These are phyloP conservation scores for Sphenopsis melanotis DNA, from an alignment of 2,797 vertebrate genomes.

Conservation along the genomic window DNA sequence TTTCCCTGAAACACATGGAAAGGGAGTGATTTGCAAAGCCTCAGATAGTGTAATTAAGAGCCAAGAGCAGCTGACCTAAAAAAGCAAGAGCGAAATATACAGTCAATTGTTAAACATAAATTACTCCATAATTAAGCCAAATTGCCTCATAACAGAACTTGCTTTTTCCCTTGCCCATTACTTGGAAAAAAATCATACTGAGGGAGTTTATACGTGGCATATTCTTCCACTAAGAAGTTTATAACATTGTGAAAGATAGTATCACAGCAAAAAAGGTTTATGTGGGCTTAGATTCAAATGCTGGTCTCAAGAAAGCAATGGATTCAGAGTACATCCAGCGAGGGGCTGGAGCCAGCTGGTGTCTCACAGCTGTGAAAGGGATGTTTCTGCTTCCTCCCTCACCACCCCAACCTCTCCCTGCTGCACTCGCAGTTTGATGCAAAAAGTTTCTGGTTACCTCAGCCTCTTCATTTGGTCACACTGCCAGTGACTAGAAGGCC, in stretches of 20 bases:
- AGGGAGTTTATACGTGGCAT: background rate
- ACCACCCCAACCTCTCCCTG: background rate
- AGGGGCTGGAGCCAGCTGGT: background rate
- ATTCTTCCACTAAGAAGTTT: background rate
- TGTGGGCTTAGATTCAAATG: background rate
- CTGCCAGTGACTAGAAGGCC: background rate
- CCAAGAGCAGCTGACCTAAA: background rate
- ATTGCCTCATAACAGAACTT: background rate
- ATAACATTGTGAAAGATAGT: background rate
- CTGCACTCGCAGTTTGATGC: fast-evolving
- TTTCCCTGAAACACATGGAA: background rate
- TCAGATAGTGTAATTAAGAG: background rate
- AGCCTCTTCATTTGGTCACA: background rate
- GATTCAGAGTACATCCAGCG: fast-evolving
- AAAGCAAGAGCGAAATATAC: background rate
- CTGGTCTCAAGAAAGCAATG: background rate
- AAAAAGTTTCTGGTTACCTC: background rate
- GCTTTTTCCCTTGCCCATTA: background rate
- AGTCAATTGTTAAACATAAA: background rate
- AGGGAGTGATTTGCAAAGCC: constrained; percentile 11
- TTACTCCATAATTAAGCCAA: background rate
- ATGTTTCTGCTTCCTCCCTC: background rate
- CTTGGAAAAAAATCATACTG: background rate
- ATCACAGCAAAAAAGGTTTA: background rate
- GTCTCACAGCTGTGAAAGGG: background rate